phyloP scores from a whole-genome alignment of 2,113 vertebrate genomes.

The Brachirus orientalis region DNA sequence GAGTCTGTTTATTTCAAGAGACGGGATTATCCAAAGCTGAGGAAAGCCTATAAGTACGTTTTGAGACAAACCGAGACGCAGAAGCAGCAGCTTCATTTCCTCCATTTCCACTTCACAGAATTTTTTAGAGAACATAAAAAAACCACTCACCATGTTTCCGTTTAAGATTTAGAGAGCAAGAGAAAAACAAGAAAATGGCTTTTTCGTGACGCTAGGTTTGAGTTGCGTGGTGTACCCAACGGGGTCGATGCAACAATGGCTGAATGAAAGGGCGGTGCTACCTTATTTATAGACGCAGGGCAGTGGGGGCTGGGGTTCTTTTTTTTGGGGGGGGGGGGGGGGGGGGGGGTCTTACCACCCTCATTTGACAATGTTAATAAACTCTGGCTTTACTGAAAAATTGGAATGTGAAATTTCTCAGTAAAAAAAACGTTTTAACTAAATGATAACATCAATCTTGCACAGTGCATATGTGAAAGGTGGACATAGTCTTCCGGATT shows the following conservation, averaged over 20 bases:
- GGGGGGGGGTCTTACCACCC: no score
- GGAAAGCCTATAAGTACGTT: no score
- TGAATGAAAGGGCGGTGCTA: conserved; percentile 68
- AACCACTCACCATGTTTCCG: conserved; percentile 77
- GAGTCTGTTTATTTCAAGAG: no score
- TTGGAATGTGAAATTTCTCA: no score
- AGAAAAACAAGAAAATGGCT: conserved; percentile 39
- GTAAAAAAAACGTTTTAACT: no score
- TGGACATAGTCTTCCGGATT: no score
- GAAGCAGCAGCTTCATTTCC: no score
- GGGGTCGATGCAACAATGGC: conserved; percentile 79
- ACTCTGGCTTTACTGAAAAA: no score
- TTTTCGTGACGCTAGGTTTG: conserved; percentile 50
- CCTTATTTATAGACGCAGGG: conserved; percentile 60
- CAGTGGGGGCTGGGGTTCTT: conserved; percentile 1
- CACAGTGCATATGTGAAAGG: neutral
- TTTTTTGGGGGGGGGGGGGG: neutral
- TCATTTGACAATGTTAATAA: no score
- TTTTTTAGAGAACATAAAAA: no score
- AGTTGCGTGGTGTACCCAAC: conserved; percentile 74
- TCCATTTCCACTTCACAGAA: conserved; percentile 21
- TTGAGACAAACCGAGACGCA: no score
- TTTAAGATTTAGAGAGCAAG: conserved; percentile 29
- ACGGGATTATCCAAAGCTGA: neutral
- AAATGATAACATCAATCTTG: no score